Percentiles rank a stretch among this genome's conserved stretches.
Conservation (phyloP, 2,113 vertebrate species). For the Dasypus novemcinctus region DNA sequence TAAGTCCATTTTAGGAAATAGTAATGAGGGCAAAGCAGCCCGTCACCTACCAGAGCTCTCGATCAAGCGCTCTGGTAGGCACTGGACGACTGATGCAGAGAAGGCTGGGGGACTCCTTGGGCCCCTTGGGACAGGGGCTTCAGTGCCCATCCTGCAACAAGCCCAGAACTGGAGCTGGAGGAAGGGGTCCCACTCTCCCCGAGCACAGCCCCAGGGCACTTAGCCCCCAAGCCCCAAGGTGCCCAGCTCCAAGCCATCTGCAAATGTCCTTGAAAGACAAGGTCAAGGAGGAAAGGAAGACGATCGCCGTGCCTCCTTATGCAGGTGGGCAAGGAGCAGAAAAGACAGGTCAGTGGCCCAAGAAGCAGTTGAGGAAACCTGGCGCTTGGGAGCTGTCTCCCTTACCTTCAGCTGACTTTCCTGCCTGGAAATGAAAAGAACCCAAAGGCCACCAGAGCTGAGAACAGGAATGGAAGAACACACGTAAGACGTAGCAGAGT, state of each 20-base stretch:
- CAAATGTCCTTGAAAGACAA: not conserved
- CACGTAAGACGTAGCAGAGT: too few relatives aligned
- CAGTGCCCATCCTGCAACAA: not conserved
- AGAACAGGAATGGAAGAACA: accelerated
- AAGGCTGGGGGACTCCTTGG: not conserved
- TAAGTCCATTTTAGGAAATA: accelerated
- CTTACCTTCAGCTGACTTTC: not conserved
- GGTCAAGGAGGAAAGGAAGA: not conserved
- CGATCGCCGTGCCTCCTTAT: too few relatives aligned
- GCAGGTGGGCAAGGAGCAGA: not conserved
- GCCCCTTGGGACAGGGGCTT: too few relatives aligned
- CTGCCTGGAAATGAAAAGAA: not conserved
- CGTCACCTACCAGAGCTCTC: not conserved
- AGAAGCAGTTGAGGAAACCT: not conserved
- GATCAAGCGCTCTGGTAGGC: not conserved
- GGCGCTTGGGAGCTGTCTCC: not conserved
- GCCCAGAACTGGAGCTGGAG: not conserved
- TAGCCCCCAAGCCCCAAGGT: not conserved
- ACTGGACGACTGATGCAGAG: not conserved
- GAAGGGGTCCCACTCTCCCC: not conserved
- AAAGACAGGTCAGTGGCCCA: too few relatives aligned
- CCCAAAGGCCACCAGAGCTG: not conserved
- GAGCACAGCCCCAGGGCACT: not conserved
- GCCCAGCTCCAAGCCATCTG: not conserved
- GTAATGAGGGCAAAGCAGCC: not conserved